Percentiles rank a stretch among this genome's conserved stretches.
phyloP scores from a whole-genome alignment of 2,888 invertebrate genomes.

The Diarsia brunnea region DNA sequence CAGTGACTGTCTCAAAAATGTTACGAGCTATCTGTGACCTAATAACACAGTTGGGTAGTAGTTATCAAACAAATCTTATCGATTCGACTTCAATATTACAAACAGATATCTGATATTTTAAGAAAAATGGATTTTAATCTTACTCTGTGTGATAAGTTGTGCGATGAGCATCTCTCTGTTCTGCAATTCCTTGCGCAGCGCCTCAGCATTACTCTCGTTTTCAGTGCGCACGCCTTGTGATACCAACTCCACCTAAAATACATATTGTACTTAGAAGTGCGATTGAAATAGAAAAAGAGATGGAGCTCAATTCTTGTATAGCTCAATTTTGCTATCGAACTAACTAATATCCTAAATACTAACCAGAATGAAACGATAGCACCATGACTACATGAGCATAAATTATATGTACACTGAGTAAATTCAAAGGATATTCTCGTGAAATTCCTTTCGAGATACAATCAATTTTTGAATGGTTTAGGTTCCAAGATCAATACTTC shows the following conservation, averaged over 20 bases:
- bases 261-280: background rate
- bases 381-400: background rate
- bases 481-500: background rate
- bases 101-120: background rate
- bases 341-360: background rate
- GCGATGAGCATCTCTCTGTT: constrained; percentile 95
- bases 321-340: too few species aligned
- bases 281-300: background rate
- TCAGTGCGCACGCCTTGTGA: constrained; percentile 90
- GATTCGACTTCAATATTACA: background rate
- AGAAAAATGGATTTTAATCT: constrained; percentile 68
- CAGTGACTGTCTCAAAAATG: background rate
- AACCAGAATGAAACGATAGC: background rate
- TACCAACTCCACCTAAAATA: constrained; percentile 90
- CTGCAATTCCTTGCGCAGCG: constrained; percentile 92
- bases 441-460: background rate
- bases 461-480: background rate
- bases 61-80: background rate
- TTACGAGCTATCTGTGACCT: background rate
- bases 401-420: background rate
- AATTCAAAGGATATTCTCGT: background rate
- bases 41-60: background rate
- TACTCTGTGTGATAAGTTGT: constrained; percentile 96
- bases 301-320: too few species aligned
- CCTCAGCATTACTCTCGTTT: constrained; percentile 87